Percentiles rank a stretch among this genome's conserved stretches.
These are phyloP conservation scores for Drosophila auraria DNA, from an alignment of 1,140 invertebrate genomes.

Conservation along the genomic window DNA sequence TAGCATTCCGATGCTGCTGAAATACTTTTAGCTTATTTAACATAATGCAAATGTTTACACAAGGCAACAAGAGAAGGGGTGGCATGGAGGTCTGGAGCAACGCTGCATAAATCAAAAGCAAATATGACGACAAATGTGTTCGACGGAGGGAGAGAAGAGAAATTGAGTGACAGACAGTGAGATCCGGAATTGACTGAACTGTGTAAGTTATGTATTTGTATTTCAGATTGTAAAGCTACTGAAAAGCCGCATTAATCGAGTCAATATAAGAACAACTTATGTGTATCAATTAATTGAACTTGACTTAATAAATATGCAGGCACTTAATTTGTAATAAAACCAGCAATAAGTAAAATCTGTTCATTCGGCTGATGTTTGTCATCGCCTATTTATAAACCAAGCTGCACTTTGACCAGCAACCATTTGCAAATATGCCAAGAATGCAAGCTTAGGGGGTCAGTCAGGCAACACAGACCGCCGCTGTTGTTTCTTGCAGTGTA, in stretches of 20 bases:
- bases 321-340: too few relatives aligned
- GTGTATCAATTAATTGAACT: background rate
- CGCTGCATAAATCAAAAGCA: slow-evolving; percentile 73
- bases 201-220: background rate
- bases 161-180: slow-evolving; percentile 10
- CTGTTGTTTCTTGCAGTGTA: slow-evolving; percentile 58
- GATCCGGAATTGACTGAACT: slow-evolving; percentile 11
- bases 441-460: slow-evolving; percentile 48
- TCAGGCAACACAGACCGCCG: background rate
- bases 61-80: slow-evolving; percentile 1
- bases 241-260: background rate
- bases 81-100: slow-evolving; percentile 28
- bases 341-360: background rate
- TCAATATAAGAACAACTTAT: background rate
- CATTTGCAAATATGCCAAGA: slow-evolving; percentile 10
- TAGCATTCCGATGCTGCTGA: slow-evolving; percentile 64
- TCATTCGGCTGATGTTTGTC: background rate
- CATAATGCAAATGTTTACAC: slow-evolving; percentile 71
- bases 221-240: background rate
- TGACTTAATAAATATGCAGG: too few relatives aligned
- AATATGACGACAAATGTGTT: slow-evolving; percentile 54
- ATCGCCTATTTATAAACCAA: background rate
- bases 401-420: background rate
- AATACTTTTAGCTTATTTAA: slow-evolving; percentile 58
- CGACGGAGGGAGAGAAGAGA: slow-evolving; percentile 17